Percentiles rank a stretch among this genome's conserved stretches.
Evolutionary conservation across 2,888 invertebrate genomes (phyloP).

Genomic region (Ypsolopha sequella): DNA sequence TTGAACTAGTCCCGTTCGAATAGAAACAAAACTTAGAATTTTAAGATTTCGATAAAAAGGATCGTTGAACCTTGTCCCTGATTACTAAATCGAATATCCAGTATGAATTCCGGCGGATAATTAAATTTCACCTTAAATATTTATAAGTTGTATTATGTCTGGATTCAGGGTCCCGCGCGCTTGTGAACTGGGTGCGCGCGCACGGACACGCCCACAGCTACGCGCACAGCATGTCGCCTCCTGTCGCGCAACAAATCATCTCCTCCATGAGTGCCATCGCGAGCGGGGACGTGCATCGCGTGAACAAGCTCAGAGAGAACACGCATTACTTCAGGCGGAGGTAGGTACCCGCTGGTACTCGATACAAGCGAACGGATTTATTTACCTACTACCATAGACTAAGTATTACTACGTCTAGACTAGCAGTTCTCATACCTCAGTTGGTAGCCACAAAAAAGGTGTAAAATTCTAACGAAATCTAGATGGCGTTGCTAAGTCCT

Average conservation of each 20-base stretch:
- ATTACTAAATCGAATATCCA: no score
- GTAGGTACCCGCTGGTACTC: conserved; percentile 16
- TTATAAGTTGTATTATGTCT: neutral
- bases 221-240: conserved; percentile 90
- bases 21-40: no score
- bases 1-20: no score
- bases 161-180: conserved; percentile 81
- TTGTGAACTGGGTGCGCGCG: conserved; percentile 82
- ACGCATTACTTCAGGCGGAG: conserved; percentile 60
- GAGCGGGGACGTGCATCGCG: conserved; percentile 80
- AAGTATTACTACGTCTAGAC: no score
- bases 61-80: no score
- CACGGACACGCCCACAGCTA: conserved; percentile 89
- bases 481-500: no score
- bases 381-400: neutral
- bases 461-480: no score
- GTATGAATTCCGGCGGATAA: no score
- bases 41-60: no score
- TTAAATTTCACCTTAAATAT: no score
- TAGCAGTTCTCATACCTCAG: no score
- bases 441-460: no score
- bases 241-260: conserved; percentile 91
- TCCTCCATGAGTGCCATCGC: conserved; percentile 89
- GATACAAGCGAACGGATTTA: neutral
- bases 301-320: conserved; percentile 82